Percentiles rank a stretch among this genome's conserved stretches.
phyloP scores from a whole-genome alignment of 2,888 invertebrate genomes.

The Hecatera dysodea region DNA sequence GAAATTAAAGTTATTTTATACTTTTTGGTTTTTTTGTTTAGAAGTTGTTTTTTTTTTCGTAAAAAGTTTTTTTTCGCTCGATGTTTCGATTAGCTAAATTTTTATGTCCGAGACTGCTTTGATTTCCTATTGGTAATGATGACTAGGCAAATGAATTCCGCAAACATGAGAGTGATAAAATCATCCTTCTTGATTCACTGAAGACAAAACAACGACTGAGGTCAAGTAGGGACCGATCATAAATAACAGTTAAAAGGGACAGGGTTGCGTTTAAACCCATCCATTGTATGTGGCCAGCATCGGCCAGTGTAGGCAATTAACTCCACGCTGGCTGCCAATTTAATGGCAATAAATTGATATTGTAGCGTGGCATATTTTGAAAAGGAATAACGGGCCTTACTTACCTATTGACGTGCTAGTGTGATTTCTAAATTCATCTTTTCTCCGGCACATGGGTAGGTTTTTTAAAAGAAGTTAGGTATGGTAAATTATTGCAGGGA shows the following conservation, averaged over 20 bases:
- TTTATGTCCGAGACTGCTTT: too few relatives aligned
- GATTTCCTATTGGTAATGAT: too few relatives aligned
- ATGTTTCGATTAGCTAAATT: too few relatives aligned
- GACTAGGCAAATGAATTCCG: not conserved
- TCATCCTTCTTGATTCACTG: constrained; percentile 9
- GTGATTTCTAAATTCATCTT: constrained; percentile 8
- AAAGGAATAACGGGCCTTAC: constrained; percentile 16
- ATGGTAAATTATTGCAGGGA: too few relatives aligned
- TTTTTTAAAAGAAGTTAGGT: not conserved
- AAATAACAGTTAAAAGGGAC: constrained; percentile 63
- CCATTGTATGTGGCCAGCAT: not conserved
- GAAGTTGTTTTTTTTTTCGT: too few relatives aligned
- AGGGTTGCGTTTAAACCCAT: constrained; percentile 36
- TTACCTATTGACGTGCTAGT: not conserved
- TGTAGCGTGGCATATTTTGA: constrained; percentile 26
- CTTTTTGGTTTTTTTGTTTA: too few relatives aligned
- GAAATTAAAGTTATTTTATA: too few relatives aligned
- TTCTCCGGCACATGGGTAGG: not conserved
- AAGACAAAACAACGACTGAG: constrained; percentile 36
- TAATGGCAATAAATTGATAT: constrained; percentile 61
- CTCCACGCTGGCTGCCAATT: constrained; percentile 50
- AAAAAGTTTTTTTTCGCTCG: too few relatives aligned
- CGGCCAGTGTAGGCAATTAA: constrained; percentile 50
- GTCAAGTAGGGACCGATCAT: constrained; percentile 55
- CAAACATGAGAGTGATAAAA: constrained; percentile 12